Percentiles rank a stretch among this genome's conserved stretches.
Evolutionary conservation across 2,888 invertebrate genomes (phyloP).

Genomic region (Onchidella celtica): DNA sequence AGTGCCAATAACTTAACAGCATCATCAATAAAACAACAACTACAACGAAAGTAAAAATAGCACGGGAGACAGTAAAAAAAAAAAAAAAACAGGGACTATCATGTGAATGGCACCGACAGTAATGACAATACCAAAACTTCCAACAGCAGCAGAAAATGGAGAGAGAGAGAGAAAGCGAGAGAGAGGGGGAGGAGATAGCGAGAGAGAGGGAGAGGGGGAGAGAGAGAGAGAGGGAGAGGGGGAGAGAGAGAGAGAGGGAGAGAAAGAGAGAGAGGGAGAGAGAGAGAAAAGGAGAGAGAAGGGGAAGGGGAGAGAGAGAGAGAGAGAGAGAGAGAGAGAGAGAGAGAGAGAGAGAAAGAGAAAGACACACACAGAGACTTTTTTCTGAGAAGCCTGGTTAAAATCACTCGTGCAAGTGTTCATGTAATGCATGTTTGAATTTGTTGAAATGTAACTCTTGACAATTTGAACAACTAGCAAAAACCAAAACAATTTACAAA

Average conservation of each 20-base stretch:
- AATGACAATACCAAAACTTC: no score
- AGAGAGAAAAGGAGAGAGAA: not conserved
- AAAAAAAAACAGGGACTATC: no score
- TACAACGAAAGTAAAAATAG: not conserved
- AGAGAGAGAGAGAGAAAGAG: not conserved
- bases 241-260: not conserved
- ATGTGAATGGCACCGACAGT: no score
- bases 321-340: conserved; percentile 4
- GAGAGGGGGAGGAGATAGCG: not conserved
- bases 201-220: not conserved
- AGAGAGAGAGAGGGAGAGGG: not conserved
- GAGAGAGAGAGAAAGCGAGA: not conserved
- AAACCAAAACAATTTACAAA: no score
- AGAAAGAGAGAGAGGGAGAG: not conserved
- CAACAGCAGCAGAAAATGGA: no score
- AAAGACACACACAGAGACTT: not conserved
- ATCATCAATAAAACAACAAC: no score
- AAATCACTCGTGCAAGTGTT: no score
- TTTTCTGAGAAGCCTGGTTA: no score
- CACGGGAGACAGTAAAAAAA: not conserved
- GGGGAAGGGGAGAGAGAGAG: not conserved
- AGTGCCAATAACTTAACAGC: no score
- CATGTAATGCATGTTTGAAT: no score
- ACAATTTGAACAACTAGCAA: no score
- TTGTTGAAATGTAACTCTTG: no score